These are phyloP conservation scores for Cyclopterus lumpus DNA, from an alignment of 2,797 vertebrate genomes.

Conservation along the genomic window DNA sequence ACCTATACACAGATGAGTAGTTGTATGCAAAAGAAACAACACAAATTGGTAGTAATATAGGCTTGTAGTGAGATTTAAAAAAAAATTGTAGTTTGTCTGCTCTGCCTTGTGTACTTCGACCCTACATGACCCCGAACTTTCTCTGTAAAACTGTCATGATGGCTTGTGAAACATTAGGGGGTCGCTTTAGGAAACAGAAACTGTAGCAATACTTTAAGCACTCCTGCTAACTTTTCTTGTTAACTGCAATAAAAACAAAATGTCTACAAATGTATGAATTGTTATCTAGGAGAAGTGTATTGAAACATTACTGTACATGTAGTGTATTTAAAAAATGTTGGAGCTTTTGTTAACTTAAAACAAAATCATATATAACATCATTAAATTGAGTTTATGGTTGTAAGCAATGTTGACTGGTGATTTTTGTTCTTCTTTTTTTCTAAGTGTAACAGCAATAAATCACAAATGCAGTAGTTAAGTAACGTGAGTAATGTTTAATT, in stretches of 20 bases:
- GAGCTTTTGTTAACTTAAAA: constrained; percentile 69
- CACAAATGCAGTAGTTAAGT: constrained; percentile 15
- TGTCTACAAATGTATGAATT: constrained; percentile 74
- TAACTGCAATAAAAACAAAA: constrained; percentile 79
- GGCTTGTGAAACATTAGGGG: constrained; percentile 54
- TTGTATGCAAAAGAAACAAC: constrained; percentile 57
- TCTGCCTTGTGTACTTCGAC: constrained; percentile 54
- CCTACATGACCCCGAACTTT: constrained; percentile 41
- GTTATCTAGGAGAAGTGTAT: constrained; percentile 75
- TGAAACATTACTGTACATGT: constrained; percentile 77
- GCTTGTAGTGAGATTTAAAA: constrained; percentile 37
- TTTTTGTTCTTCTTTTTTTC: constrained; percentile 4
- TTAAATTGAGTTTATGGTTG: constrained; percentile 72
- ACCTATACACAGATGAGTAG: constrained; percentile 48
- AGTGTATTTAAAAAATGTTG: constrained; percentile 65
- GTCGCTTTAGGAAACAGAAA: constrained; percentile 64
- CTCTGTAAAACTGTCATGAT: constrained; percentile 43
- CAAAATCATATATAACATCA: constrained; percentile 61
- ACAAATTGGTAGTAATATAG: constrained; percentile 40
- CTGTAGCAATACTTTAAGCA: constrained; percentile 81
- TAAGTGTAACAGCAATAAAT: constrained; percentile 36
- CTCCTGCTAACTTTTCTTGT: constrained; percentile 70
- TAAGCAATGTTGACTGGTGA: constrained; percentile 38
- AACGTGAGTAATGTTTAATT: background rate
- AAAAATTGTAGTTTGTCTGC: constrained; percentile 59